Evolutionary conservation across 2,113 vertebrate genomes (phyloP).

Genomic region (Xenopus borealis): DNA sequence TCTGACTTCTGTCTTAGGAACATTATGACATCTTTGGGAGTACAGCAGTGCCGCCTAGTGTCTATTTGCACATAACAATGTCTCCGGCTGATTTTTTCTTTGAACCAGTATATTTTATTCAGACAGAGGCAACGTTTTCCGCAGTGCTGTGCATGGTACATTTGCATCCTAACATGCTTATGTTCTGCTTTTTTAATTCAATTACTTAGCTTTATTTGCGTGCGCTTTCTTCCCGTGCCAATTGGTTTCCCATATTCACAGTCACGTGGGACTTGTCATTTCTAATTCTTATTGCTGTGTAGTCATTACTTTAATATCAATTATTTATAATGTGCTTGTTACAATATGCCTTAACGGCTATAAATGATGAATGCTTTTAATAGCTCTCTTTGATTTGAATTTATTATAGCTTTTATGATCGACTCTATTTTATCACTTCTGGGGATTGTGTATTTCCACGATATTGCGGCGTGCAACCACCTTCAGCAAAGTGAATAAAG

Average conservation of each 20-base stretch:
- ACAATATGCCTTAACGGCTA: background rate
- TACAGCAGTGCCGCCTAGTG: background rate
- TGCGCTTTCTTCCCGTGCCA: background rate
- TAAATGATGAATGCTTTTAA: conserved; percentile 1
- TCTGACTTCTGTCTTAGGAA: too few relatives aligned
- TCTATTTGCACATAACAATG: background rate
- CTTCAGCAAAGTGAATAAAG: background rate
- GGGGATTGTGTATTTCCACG: background rate
- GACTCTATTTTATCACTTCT: background rate
- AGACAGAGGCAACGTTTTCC: too few relatives aligned
- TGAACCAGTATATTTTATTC: too few relatives aligned
- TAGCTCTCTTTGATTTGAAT: background rate
- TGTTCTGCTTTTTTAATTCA: background rate
- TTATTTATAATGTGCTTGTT: conserved; percentile 1
- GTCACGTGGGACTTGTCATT: background rate
- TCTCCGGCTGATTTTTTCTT: background rate
- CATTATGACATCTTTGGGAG: background rate
- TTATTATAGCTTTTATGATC: background rate
- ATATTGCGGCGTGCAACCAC: background rate
- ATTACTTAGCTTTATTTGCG: background rate
- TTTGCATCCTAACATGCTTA: background rate
- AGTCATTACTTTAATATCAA: conserved; percentile 3
- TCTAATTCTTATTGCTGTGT: background rate
- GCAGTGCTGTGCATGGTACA: background rate
- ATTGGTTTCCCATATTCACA: background rate